Conservation (phyloP, 92 coral and sea anemone genomes). For the Epizoanthus stellaris region DNA sequence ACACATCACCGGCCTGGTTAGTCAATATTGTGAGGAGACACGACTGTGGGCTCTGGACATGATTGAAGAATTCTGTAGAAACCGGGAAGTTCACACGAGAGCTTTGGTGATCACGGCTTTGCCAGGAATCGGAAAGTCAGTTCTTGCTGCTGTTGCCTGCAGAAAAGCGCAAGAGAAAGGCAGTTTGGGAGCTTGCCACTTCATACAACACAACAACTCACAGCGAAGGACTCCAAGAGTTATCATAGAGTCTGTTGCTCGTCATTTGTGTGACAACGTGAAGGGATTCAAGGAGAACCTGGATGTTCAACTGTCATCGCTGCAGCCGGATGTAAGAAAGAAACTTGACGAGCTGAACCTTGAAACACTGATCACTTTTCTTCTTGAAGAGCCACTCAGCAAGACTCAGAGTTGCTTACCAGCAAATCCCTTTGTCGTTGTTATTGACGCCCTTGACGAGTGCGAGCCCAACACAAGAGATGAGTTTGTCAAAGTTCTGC, state of each 20-base stretch:
- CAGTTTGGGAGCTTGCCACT: too few relatives aligned
- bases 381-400: too few relatives aligned
- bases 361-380: too few relatives aligned
- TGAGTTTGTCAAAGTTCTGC: too few relatives aligned
- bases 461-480: too few relatives aligned
- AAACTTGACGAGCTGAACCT: too few relatives aligned
- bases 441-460: neutral
- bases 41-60: conserved; percentile 48
- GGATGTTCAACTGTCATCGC: too few relatives aligned
- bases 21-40: conserved; percentile 43
- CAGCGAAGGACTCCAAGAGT: neutral
- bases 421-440: neutral
- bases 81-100: conserved; percentile 36
- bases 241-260: neutral
- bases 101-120: conserved; percentile 38
- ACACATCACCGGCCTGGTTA: conserved; percentile 32
- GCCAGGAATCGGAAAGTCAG: neutral
- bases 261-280: too few relatives aligned
- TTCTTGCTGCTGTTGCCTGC: too few relatives aligned
- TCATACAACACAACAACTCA: neutral
- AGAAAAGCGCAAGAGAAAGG: too few relatives aligned
- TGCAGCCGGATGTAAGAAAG: too few relatives aligned
- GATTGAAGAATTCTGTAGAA: conserved; percentile 25
- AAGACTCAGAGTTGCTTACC: neutral
- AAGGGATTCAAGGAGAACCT: too few relatives aligned